These are phyloP conservation scores for Acleris cristana DNA, from an alignment of 2,888 invertebrate genomes.

Conservation along the genomic window DNA sequence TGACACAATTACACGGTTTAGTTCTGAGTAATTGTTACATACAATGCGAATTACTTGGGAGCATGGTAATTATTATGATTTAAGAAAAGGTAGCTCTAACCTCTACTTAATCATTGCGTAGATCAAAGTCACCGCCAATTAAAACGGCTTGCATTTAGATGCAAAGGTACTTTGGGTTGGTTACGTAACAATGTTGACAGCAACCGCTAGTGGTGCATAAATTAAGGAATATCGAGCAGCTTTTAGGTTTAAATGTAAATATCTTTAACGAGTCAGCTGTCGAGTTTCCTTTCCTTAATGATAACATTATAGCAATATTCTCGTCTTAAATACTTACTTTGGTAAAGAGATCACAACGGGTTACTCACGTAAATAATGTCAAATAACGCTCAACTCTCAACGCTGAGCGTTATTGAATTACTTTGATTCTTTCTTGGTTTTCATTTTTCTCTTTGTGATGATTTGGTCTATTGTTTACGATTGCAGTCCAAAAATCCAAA, in stretches of 20 bases:
- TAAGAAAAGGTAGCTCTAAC: constrained; percentile 6
- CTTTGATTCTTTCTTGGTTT: neutral
- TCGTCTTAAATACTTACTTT: too few relatives aligned
- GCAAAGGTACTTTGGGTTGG: constrained; percentile 9
- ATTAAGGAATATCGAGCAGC: constrained; percentile 15
- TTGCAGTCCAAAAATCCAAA: constrained; percentile 24
- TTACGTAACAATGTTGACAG: constrained; percentile 24
- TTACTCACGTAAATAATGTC: too few relatives aligned
- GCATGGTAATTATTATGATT: constrained; percentile 12
- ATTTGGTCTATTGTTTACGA: constrained; percentile 6
- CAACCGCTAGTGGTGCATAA: constrained; percentile 8
- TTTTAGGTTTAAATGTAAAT: neutral
- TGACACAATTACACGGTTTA: constrained; percentile 60
- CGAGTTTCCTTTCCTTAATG: constrained; percentile 1
- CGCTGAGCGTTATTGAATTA: neutral
- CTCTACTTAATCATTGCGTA: constrained; percentile 4
- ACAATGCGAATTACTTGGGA: constrained; percentile 40
- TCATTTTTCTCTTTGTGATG: neutral
- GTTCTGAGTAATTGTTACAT: constrained; percentile 41
- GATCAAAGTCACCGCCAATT: constrained; percentile 10
- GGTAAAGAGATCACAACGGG: too few relatives aligned
- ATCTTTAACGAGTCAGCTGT: constrained; percentile 1
- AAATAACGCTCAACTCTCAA: too few relatives aligned
- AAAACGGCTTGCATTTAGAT: constrained; percentile 1
- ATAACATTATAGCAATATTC: too few relatives aligned